Conservation (phyloP, 2,797 vertebrate genomes). For the Centroberyx gerrardi region DNA sequence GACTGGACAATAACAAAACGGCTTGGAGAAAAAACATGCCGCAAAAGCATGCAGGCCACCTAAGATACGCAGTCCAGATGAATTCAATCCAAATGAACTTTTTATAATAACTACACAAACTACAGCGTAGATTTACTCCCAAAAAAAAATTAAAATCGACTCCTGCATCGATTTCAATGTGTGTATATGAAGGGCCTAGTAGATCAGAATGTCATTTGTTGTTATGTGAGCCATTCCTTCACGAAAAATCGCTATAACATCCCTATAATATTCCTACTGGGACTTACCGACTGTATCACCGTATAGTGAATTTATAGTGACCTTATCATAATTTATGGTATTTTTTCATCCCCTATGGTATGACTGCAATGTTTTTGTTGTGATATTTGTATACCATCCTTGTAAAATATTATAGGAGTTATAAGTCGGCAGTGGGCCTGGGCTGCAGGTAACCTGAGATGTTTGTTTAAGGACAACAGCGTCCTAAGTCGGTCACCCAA, state of each 20-base stretch:
- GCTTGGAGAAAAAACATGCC: neutral
- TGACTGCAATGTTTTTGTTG: neutral
- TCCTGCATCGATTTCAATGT: neutral
- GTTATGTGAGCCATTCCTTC: no score
- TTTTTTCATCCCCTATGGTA: neutral
- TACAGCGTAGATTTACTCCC: conserved; percentile 4
- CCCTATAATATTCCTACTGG: neutral
- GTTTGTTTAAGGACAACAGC: conserved; percentile 30
- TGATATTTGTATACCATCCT: neutral
- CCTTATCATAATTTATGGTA: no score
- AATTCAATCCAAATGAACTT: neutral
- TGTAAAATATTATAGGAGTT: no score
- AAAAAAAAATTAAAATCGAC: conserved; percentile 2
- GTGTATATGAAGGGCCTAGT: neutral
- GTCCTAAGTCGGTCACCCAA: conserved; percentile 4
- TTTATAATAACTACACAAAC: conserved; percentile 11
- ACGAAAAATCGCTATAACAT: neutral
- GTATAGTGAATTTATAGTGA: no score
- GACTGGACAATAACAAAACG: neutral
- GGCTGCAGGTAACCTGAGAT: conserved; percentile 42
- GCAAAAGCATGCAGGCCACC: no score
- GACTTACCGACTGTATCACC: no score
- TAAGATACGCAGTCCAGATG: no score
- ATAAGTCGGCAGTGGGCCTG: neutral
- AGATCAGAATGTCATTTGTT: neutral